These are phyloP conservation scores for Climacteris rufus DNA, from an alignment of 2,113 vertebrate species.

Conservation along the genomic window DNA sequence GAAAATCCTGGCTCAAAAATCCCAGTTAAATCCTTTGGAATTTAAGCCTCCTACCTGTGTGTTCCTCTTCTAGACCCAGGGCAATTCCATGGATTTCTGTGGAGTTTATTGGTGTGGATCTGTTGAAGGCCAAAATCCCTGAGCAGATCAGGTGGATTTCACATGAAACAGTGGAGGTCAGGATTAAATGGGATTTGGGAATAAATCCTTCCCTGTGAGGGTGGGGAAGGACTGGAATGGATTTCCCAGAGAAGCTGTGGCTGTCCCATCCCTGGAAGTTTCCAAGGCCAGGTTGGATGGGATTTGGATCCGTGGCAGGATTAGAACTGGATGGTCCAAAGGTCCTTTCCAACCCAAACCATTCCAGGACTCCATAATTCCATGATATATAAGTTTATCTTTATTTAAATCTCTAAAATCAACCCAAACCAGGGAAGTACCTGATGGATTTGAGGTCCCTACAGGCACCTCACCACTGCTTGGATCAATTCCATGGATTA, in stretches of 20 bases:
- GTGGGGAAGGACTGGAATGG: not conserved
- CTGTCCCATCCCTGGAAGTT: not conserved
- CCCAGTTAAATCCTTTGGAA: not conserved
- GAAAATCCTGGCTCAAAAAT: not conserved
- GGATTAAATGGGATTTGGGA: not conserved
- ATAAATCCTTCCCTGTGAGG: not conserved
- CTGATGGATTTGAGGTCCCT: not conserved
- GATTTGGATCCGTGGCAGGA: not conserved
- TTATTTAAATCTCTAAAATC: not conserved
- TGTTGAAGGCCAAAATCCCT: too few relatives aligned
- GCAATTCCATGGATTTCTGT: not conserved
- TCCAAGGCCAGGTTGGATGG: fast-evolving
- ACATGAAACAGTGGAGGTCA: not conserved
- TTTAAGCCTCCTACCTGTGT: not conserved
- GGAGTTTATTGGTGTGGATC: not conserved
- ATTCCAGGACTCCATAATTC: not conserved
- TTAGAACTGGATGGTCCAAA: too few relatives aligned
- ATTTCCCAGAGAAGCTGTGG: not conserved
- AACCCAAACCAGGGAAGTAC: not conserved
- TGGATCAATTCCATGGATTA: not conserved
- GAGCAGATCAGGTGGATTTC: not conserved
- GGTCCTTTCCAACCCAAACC: not conserved
- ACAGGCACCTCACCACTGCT: not conserved
- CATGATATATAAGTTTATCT: not conserved
- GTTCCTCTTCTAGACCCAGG: not conserved